Conservation (phyloP, 1,140 invertebrate species). For the Mamestra configurata region DNA sequence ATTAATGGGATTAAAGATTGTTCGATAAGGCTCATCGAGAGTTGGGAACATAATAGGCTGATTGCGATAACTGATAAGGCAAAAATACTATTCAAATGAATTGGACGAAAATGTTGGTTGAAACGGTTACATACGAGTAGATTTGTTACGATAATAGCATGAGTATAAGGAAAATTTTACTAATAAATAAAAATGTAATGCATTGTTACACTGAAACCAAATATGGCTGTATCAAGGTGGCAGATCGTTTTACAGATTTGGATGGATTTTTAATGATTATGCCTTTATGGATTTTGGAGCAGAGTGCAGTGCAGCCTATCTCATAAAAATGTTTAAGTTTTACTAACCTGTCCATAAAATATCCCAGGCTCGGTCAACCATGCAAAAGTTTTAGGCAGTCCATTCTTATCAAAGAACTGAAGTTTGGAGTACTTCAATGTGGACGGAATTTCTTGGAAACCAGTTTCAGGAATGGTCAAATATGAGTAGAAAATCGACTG, state of each 20-base stretch:
- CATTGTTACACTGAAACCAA: background rate
- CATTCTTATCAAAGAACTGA: slow-evolving; percentile 92
- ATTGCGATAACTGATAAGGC: background rate
- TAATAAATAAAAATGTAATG: background rate
- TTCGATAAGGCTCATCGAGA: no score
- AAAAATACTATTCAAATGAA: background rate
- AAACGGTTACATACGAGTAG: background rate
- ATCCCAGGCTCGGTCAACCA: slow-evolving; percentile 95
- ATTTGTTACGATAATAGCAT: background rate
- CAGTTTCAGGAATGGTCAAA: slow-evolving; percentile 92
- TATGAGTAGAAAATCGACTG: slow-evolving; percentile 95
- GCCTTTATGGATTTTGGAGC: background rate
- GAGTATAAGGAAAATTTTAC: slow-evolving; percentile 1
- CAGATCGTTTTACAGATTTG: no score
- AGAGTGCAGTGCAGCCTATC: background rate
- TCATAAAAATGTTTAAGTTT: background rate
- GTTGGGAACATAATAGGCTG: background rate
- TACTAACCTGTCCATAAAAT: slow-evolving; percentile 90
- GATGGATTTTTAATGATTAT: no score
- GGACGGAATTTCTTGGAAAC: slow-evolving; percentile 93
- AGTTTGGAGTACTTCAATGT: slow-evolving; percentile 93
- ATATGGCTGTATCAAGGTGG: background rate
- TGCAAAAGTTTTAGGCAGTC: slow-evolving; percentile 93
- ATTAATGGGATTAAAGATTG: background rate
- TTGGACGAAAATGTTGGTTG: background rate